phyloP scores from a whole-genome alignment of 1,140 invertebrate genomes.

The Brachionus manjavacas region DNA sequence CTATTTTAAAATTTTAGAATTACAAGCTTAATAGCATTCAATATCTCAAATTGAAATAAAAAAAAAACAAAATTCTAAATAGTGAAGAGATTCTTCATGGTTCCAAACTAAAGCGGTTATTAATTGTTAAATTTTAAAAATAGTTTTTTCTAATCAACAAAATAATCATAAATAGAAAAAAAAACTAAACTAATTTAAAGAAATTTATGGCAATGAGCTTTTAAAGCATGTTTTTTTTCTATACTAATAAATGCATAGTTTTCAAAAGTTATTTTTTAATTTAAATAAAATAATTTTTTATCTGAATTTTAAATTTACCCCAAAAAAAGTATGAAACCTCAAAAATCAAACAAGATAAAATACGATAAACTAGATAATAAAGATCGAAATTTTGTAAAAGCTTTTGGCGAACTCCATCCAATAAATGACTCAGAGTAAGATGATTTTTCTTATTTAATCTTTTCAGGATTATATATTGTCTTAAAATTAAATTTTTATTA shows the following conservation, averaged over 20 bases:
- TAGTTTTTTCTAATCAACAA: too few species aligned
- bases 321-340: background rate
- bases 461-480: too few species aligned
- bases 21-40: too few species aligned
- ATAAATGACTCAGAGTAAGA: constrained; percentile 21
- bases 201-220: background rate
- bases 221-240: background rate
- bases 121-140: too few species aligned
- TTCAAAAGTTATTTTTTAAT: background rate
- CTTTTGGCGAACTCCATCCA: constrained; percentile 30
- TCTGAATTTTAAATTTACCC: background rate
- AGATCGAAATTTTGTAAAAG: constrained; percentile 20
- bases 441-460: too few species aligned
- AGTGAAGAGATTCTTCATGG: too few species aligned
- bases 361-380: constrained; percentile 10
- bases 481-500: too few species aligned
- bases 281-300: background rate
- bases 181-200: background rate
- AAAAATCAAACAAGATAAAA: background rate
- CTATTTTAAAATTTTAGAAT: too few species aligned
- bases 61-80: too few species aligned
- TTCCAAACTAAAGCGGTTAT: too few species aligned
- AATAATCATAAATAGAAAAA: background rate
- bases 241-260: background rate
- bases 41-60: too few species aligned